Percentiles rank a stretch among this genome's conserved stretches.
These are phyloP conservation scores for Aelia acuminata DNA, from an alignment of 2,888 invertebrate species.

Conservation along the genomic window DNA sequence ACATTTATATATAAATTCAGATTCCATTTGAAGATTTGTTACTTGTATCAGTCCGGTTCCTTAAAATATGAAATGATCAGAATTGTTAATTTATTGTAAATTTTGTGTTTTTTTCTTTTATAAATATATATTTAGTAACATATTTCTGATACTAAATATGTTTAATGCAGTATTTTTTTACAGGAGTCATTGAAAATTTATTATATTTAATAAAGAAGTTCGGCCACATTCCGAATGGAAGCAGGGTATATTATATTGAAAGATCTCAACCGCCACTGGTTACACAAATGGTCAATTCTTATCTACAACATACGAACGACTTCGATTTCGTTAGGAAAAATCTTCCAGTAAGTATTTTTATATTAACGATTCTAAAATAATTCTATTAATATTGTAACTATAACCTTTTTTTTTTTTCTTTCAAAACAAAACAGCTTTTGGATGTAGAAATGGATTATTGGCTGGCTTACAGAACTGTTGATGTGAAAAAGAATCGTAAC, in stretches of 20 bases:
- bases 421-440: constrained; percentile 69
- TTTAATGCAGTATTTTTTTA: constrained; percentile 37
- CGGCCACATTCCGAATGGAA: constrained; percentile 86
- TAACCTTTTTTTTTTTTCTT: not conserved
- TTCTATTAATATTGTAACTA: not conserved
- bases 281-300: constrained; percentile 81
- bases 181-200: constrained; percentile 82
- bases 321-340: constrained; percentile 75
- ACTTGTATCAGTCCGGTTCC: too few relatives aligned
- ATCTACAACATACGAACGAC: constrained; percentile 78
- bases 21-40: too few relatives aligned
- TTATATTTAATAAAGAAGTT: constrained; percentile 77
- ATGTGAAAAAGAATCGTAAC: constrained; percentile 70
- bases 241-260: constrained; percentile 82
- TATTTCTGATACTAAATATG: too few relatives aligned
- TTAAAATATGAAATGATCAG: too few relatives aligned
- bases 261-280: constrained; percentile 81
- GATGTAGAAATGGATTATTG: constrained; percentile 79
- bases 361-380: not conserved
- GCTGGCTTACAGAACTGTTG: constrained; percentile 73
- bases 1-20: too few relatives aligned
- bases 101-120: too few relatives aligned
- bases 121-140: too few relatives aligned
- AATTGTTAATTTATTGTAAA: too few relatives aligned
- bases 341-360: constrained; percentile 69